phyloP scores from a whole-genome alignment of 2,888 invertebrate species.

The Andrena fulva region DNA sequence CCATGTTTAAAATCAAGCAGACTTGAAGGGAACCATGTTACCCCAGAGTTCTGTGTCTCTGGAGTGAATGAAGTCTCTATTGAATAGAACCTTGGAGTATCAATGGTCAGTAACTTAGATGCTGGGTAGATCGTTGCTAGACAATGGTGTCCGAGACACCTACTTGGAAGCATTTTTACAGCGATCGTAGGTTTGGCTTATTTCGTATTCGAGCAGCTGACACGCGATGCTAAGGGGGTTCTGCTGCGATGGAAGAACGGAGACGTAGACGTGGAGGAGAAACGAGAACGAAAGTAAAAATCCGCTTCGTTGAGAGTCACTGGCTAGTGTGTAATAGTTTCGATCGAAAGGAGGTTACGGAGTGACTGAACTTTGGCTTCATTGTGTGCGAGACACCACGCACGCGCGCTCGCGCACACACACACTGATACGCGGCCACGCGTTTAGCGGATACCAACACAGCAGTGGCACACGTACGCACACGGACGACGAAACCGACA shows the following conservation, averaged over 20 bases:
- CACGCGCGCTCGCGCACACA: conserved; percentile 45
- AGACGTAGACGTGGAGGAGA: conserved; percentile 14
- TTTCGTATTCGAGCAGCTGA: not conserved
- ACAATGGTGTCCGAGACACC: not conserved
- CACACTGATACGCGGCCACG: conserved; percentile 44
- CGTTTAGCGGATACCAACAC: conserved; percentile 61
- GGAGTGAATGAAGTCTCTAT: not conserved
- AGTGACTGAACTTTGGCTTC: conserved; percentile 84
- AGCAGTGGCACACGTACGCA: not conserved
- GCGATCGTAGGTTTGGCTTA: not conserved
- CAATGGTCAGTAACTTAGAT: not conserved
- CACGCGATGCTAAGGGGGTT: not conserved
- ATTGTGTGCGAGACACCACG: conserved; percentile 74
- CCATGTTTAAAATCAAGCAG: not conserved
- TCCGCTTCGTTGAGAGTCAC: conserved; percentile 79
- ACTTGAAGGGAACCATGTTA: not conserved
- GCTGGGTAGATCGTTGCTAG: not conserved
- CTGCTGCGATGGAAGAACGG: conserved; percentile 2
- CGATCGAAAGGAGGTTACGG: conserved; percentile 85
- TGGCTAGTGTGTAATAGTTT: conserved; percentile 84
- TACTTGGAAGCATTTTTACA: not conserved
- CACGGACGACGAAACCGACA: conserved; percentile 28
- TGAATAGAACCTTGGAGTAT: not conserved
- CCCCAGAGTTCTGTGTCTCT: not conserved
- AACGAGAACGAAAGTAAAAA: conserved; percentile 80